A percentile compares a stretch with the other conserved stretches of the same genome.
These are phyloP conservation scores for Rhinella marina DNA, from an alignment of 2,797 vertebrate species.

Conservation along the genomic window DNA sequence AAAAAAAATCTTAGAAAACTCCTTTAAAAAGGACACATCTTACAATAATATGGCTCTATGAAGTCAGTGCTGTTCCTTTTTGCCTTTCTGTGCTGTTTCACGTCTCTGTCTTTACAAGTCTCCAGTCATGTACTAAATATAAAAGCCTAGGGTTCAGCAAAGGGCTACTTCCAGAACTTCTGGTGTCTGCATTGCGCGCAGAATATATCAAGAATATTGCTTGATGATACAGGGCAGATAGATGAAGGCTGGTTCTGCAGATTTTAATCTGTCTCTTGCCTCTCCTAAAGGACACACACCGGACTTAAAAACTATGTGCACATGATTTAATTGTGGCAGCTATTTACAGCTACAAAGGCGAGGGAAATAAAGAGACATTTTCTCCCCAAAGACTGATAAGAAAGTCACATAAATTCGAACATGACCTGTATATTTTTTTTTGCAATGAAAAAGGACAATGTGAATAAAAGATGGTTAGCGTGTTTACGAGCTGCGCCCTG, in stretches of 20 bases:
- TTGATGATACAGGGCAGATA: neutral
- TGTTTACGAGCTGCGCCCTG: neutral
- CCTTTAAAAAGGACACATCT: no score
- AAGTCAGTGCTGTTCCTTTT: neutral
- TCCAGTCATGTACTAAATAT: neutral
- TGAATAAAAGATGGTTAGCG: neutral
- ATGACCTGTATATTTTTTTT: neutral
- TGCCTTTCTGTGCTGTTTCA: neutral
- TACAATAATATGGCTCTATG: neutral
- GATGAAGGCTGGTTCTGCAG: neutral
- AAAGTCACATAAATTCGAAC: neutral
- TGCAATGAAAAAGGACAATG: neutral
- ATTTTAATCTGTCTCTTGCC: slow-evolving; percentile 34
- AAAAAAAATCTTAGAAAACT: no score
- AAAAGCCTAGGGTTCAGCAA: neutral
- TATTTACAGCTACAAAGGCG: slow-evolving; percentile 9
- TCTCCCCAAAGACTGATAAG: neutral
- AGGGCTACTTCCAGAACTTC: neutral
- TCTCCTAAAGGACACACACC: neutral
- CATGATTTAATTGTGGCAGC: slow-evolving; percentile 24
- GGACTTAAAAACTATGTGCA: neutral
- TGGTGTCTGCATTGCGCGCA: neutral
- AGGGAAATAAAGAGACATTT: neutral
- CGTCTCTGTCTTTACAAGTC: neutral
- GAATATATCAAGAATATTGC: neutral